Conservation (phyloP, 2,113 vertebrate species). For the Pithys albifrons region DNA sequence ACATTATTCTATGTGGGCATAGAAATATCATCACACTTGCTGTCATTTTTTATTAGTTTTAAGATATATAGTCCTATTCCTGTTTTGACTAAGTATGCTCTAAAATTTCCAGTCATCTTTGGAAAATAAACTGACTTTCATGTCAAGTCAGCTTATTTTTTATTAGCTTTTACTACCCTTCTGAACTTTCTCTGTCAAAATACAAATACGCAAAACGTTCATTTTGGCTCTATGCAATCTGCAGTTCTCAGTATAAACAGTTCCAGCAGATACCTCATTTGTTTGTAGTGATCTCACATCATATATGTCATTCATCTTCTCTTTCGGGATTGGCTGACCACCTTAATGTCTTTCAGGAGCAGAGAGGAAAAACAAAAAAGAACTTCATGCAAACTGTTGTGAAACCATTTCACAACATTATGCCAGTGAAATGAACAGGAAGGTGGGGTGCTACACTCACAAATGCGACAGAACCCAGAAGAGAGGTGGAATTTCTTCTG, state of each 20-base stretch:
- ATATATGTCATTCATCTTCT: background rate
- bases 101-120: background rate
- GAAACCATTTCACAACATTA: background rate
- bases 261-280: background rate
- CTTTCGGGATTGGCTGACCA: background rate
- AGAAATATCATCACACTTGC: constrained; percentile 6
- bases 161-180: background rate
- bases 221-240: background rate
- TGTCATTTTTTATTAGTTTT: constrained; percentile 5
- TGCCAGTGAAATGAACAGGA: background rate
- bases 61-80: background rate
- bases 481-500: background rate
- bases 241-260: background rate
- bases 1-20: background rate
- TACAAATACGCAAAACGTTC: background rate
- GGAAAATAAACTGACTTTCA: background rate
- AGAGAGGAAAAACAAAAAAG: background rate
- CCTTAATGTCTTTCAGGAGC: background rate
- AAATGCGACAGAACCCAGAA: background rate
- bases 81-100: background rate
- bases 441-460: background rate
- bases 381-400: background rate
- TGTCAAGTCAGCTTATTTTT: background rate
- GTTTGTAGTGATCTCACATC: background rate
- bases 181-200: background rate